A percentile compares a stretch with the other conserved stretches of the same genome.
Conservation (phyloP, 2,888 invertebrate genomes). For the Aplocera efformata region DNA sequence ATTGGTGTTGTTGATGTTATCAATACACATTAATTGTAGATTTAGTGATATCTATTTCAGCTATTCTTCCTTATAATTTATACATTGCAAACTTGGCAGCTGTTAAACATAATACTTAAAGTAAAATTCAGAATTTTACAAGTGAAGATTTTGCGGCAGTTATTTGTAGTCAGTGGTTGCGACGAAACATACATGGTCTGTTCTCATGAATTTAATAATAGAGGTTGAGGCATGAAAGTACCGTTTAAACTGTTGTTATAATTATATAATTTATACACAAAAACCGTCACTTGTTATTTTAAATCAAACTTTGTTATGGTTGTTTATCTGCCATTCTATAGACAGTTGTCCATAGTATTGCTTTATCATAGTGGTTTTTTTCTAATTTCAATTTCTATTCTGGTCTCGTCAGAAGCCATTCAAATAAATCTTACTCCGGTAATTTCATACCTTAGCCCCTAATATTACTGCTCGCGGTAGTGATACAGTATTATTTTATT, state of each 20-base stretch:
- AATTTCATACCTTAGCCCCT: not conserved
- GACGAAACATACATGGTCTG: constrained; percentile 32
- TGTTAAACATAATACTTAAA: constrained; percentile 14
- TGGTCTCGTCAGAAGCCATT: too few species aligned
- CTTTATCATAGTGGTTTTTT: too few species aligned
- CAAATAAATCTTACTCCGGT: too few species aligned
- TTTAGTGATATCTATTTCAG: constrained; percentile 12
- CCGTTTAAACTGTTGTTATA: too few species aligned
- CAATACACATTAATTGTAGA: constrained; percentile 12
- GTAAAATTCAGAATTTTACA: constrained; percentile 13
- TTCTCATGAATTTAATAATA: constrained; percentile 42
- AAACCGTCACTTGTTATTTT: too few species aligned
- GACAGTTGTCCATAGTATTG: too few species aligned
- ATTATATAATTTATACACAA: too few species aligned
- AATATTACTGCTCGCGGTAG: constrained; percentile 65
- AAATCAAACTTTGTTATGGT: too few species aligned
- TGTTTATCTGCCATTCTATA: too few species aligned
- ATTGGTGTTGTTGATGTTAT: constrained; percentile 11
- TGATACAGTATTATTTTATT: constrained; percentile 78
- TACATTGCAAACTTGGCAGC: constrained; percentile 14
- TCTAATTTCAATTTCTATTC: too few species aligned
- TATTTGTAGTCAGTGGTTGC: constrained; percentile 26
- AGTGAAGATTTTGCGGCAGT: constrained; percentile 16
- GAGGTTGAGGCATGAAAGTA: too few species aligned
- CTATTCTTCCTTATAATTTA: constrained; percentile 7